Evolutionary conservation across 2,797 vertebrate species (phyloP), one percentile per base, ranked within the genome.

Genomic region (Acanthurus lineatus): DNA sequence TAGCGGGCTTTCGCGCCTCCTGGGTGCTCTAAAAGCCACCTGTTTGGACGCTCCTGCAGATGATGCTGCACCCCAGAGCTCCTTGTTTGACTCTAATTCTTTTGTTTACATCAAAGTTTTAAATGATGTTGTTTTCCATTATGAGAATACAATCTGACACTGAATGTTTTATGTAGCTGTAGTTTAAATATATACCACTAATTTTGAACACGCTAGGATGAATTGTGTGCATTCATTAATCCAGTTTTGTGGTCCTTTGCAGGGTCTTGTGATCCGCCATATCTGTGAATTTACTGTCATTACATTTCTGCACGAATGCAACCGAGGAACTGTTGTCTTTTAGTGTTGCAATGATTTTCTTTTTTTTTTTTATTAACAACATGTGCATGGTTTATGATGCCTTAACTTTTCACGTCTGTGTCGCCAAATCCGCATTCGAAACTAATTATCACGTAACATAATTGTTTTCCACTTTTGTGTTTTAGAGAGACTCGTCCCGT

Each of bases 1-100:
- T 92, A 92, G 78, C 66, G 60, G 84, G 77, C 69, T 85, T 90
- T 88, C 17, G 47, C 68, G 57, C 82, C 88, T 93, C 91, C 83
- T 45, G 91, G 88, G 91, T 8, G 56, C 83, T 84, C 68, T 90
- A 85, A 91, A 86, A 92, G 89, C 92, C 93, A 94, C 93, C 91
- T 94, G 92, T 93, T 93, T 89, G 88, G 85, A 87, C 17, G 12
- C 68, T 63, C 47, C 57, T 49, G 52, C 76, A 71, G 81, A 86
- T 82, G 89, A 86, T 85, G 89, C 71, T 63, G 67, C 52, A 64
- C 76, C 69, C 61, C 14, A 40, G 60, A 81, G 77, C 82, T 74
- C 53, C 80, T 60, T 69, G 61, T 77, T 86, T 82, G 61, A 61
- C 45, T 69, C 44, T 40, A 54, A 73, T 70, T 67, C 58, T 84